Evolutionary conservation across 2,113 vertebrate genomes (phyloP), one percentile per base, ranked within the genome.

Genomic region (Nymphicus hollandicus): DNA sequence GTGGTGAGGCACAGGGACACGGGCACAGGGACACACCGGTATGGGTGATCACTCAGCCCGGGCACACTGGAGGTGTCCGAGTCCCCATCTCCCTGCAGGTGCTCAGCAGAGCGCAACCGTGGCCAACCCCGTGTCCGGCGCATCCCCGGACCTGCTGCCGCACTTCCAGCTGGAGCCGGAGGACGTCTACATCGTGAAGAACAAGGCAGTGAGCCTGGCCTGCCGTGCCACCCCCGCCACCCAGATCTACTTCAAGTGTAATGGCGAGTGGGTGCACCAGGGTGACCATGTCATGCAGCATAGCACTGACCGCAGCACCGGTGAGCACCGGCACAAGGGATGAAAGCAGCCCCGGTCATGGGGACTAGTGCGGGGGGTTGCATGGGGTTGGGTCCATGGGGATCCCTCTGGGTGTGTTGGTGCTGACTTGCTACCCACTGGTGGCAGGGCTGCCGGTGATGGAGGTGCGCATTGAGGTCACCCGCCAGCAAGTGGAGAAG

Each of bases 221-320:
- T 99, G 99, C 98, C 99, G 99, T 66, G 99, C 99, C 43, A 98
- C 97, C 10, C 99, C 99, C 0, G 99, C 99, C 96, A 99, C 99
- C 1, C 99, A 99, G 98, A 99, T 99, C 97, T 99, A 99, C 98
- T 99, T 99, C 98, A 99, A 99, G 96, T 99, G 99, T 97, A 99
- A 99, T 4, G 99, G 99, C 44, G 99, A 99, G 96, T 99, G 99
- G 99, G 99, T 99, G 39, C 99, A 99, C 94, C 99, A 99, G 95
- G 98, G 98, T 5, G 99, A 99, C 97, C 99, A 99, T 31, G 52
- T 98, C 81, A 99, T 98, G 0, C 99, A 99, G 94, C 98, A 98
- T 69, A 99, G 98, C 49, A 98, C 98, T 0, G 99, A 99, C 33
- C 98, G 97, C 2, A 91, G 98, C 94, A 99, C 99, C 2, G 99